These are phyloP conservation scores for Ochropleura leucogaster DNA, from an alignment of 2,888 invertebrate genomes.

Conservation along the genomic window DNA sequence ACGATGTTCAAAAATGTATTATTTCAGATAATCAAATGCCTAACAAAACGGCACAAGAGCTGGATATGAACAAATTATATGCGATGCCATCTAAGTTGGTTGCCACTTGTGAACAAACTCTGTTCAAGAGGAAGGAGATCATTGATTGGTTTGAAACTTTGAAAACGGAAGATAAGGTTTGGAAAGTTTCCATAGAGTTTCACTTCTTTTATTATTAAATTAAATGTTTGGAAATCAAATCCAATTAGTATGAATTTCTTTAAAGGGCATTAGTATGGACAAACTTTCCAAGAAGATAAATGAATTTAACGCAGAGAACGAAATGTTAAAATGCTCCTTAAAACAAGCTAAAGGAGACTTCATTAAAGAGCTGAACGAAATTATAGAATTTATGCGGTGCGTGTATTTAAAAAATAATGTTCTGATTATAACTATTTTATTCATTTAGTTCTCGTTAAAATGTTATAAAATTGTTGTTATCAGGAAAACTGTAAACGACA, in stretches of 20 bases:
- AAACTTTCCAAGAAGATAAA: constrained; percentile 80
- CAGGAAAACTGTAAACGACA: constrained; percentile 80
- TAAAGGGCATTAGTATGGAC: constrained; percentile 75
- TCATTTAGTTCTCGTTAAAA: neutral
- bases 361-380: constrained; percentile 74
- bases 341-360: constrained; percentile 79
- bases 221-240: neutral
- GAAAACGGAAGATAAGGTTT: constrained; percentile 77
- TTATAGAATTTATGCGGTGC: constrained; percentile 79
- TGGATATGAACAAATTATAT: constrained; percentile 79
- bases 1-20: neutral
- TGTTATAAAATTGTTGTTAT: constrained; percentile 46
- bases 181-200: neutral
- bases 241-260: constrained; percentile 7
- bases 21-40: constrained; percentile 44
- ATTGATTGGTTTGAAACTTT: constrained; percentile 82
- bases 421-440: neutral
- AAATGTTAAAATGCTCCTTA: constrained; percentile 77
- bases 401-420: constrained; percentile 7
- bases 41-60: constrained; percentile 59
- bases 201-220: neutral
- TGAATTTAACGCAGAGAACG: constrained; percentile 82
- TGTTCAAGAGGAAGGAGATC: constrained; percentile 81
- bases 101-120: constrained; percentile 80
- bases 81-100: constrained; percentile 80